Evolutionary conservation across 2,113 vertebrate species (phyloP).

Genomic region (crab-eating macaque (Macaca fascicularis)): T2T-MFA8v1.1 NC_088378.1:47537501-47538000

Average conservation of each 20-base stretch:
- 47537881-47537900: too few relatives aligned
- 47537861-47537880: too few relatives aligned
- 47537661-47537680: not conserved
- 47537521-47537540: conserved; percentile 50
- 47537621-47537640: conserved; percentile 1
- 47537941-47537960: too few relatives aligned
- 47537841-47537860: too few relatives aligned
- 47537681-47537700: not conserved
- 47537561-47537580: conserved; percentile 78
- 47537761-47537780: too few relatives aligned
- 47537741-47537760: not conserved
- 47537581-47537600: conserved; percentile 34
- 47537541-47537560: conserved; percentile 66
- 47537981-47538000: too few relatives aligned
- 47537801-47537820: too few relatives aligned
- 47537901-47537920: too few relatives aligned
- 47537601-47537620: conserved; percentile 42
- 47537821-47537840: too few relatives aligned
- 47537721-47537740: not conserved
- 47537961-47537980: too few relatives aligned
- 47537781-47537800: too few relatives aligned
- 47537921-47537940: too few relatives aligned
- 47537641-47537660: conserved; percentile 24
- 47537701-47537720: not conserved
- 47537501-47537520: conserved; percentile 55